Base-by-base conservation (phyloP, 2,888 invertebrate species). In the Bursaphelenchus okinawaensis region DNA sequence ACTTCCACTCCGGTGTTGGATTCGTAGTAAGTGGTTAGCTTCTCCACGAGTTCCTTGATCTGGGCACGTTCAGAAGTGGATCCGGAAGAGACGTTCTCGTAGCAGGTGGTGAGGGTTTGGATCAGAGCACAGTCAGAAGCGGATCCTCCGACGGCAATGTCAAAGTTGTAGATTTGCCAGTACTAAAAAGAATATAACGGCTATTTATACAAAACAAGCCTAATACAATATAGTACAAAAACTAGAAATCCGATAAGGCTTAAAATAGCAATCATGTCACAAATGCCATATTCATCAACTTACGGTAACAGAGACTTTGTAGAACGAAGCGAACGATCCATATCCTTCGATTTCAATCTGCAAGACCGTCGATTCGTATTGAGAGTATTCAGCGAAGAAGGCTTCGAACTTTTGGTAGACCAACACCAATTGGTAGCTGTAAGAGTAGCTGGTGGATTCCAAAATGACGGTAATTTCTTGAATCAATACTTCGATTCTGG, bases 101-200 rank as follows among this genome's bases (percentile, higher is more conserved):
- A 59, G 23, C 31, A 29, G 12, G 8, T 12, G 9, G 50, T 51
- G 23, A 59, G 28, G 52, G 52, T 19, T n/a, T 26, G 12, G 60
- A 59, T 29, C 52, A 59, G n/a, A 20, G 60, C 60, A 27, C 60
- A 59, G 22, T n/a, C 12, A 59, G n/a, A n/a, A n/a, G n/a, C n/a
- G n/a, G n/a, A n/a, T n/a, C n/a, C n/a, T n/a, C n/a, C n/a, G n/a
- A n/a, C 27, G 1, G 19, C 60, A 9, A 29, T 4, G 2, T 50
- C 19, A 50, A 55, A 59, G 60, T 29, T 59, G 2, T 1, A n/a
- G 19, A 59, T 40, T 8, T 23, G 40, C 60, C 60, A 59, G 51
- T 59, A 59, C 22, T n/a, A n/a, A n/a, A n/a, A n/a, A n/a, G n/a
- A n/a, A n/a, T n/a, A n/a, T n/a, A n/a, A n/a, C n/a, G n/a, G n/a